Percentiles rank a stretch among this genome's conserved stretches.
These are phyloP conservation scores for Lagocephalus sceleratus DNA, from an alignment of 2,797 vertebrate genomes.

Conservation along the genomic window DNA sequence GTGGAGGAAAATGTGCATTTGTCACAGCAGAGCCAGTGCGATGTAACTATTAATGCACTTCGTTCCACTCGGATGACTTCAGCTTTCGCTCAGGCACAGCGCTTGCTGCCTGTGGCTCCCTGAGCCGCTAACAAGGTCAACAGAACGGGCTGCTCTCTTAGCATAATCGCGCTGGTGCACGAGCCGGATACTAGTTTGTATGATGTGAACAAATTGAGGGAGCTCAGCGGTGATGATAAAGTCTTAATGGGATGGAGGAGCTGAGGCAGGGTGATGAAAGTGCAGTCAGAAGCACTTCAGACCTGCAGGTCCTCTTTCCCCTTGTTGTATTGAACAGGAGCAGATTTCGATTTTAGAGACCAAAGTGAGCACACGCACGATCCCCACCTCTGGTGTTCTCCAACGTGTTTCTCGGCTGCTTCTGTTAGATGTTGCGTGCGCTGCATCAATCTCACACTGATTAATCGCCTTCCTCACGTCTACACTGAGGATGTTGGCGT, in stretches of 20 bases:
- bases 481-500: too few species aligned
- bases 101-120: slow-evolving; percentile 27
- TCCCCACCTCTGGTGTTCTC: too few species aligned
- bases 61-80: slow-evolving; percentile 30
- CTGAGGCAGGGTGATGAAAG: too few species aligned
- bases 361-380: too few species aligned
- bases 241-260: neutral
- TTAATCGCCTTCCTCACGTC: too few species aligned
- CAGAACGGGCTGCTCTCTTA: slow-evolving; percentile 16
- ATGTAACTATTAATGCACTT: slow-evolving; percentile 20
- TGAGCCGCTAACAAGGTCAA: slow-evolving; percentile 45
- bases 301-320: too few species aligned
- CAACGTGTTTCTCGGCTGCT: neutral
- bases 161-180: slow-evolving; percentile 2
- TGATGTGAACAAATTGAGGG: slow-evolving; percentile 6
- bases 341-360: too few species aligned
- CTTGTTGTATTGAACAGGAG: too few species aligned
- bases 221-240: too few species aligned
- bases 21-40: slow-evolving; percentile 29
- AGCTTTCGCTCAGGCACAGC: slow-evolving; percentile 39
- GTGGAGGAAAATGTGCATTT: slow-evolving; percentile 34
- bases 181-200: neutral
- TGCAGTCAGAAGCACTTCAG: too few species aligned
- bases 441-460: too few species aligned
- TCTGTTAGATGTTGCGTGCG: too few species aligned